Evolutionary conservation across 2,888 invertebrate genomes (phyloP).

Genomic region (Eupithecia dodoneata): DNA sequence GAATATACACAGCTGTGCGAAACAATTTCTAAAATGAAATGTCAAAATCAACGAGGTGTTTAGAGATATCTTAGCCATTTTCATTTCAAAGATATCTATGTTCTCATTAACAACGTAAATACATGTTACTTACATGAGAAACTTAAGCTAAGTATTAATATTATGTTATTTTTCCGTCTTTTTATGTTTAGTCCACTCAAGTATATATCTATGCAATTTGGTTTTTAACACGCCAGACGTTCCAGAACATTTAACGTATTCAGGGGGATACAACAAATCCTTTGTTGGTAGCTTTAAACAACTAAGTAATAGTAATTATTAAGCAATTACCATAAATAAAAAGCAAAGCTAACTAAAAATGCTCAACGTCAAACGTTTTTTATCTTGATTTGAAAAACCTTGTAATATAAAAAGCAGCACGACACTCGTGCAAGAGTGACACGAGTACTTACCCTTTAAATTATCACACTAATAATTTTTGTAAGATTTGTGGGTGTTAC

Average conservation of each 20-base stretch:
- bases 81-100: neutral
- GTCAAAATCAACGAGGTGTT: neutral
- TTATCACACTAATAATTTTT: conserved; percentile 40
- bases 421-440: conserved; percentile 26
- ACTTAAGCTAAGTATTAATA: no score
- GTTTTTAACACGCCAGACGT: no score
- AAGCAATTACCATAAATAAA: conserved; percentile 5
- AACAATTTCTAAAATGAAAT: neutral
- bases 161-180: no score
- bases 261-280: neutral
- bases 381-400: conserved; percentile 35
- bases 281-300: neutral
- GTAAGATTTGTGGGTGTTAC: conserved; percentile 39
- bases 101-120: no score
- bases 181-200: no score
- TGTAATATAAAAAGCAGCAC: conserved; percentile 37
- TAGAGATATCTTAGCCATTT: neutral
- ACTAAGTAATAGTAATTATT: neutral
- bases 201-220: no score
- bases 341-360: conserved; percentile 8
- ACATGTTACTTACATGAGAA: no score
- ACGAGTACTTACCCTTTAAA: conserved; percentile 37
- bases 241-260: no score
- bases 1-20: neutral
- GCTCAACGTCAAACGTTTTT: conserved; percentile 15